These are phyloP conservation scores for Colossoma macropomum DNA, from an alignment of 2,113 vertebrate species.

Conservation along the genomic window DNA sequence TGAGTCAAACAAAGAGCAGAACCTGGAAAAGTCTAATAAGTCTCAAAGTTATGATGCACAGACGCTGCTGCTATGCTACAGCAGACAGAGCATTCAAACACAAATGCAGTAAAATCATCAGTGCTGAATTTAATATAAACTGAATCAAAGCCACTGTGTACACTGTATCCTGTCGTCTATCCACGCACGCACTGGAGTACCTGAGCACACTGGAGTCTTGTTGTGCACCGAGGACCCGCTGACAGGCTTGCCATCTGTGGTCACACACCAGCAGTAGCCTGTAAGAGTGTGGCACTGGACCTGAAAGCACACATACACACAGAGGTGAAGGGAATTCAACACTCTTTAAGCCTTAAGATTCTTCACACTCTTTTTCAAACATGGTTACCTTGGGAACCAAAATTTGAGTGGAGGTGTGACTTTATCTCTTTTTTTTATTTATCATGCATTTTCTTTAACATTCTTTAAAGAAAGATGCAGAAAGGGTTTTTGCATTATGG, in stretches of 20 bases:
- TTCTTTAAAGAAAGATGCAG: too few relatives aligned
- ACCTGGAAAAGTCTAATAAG: conserved; percentile 41
- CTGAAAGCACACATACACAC: conserved; percentile 70
- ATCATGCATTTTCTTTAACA: too few relatives aligned
- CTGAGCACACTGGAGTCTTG: conserved; percentile 99
- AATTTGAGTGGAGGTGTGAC: too few relatives aligned
- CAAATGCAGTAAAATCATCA: not conserved
- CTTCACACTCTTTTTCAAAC: too few relatives aligned
- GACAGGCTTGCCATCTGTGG: conserved; percentile 93
- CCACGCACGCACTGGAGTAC: conserved; percentile 76
- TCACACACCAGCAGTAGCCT: conserved; percentile 99
- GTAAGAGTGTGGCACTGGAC: conserved; percentile 98
- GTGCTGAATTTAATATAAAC: not conserved
- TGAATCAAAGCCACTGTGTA: not conserved
- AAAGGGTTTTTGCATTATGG: too few relatives aligned
- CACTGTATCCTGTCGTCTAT: conserved; percentile 3
- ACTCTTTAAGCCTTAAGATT: too few relatives aligned
- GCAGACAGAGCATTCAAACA: not conserved
- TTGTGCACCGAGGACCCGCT: conserved; percentile 98
- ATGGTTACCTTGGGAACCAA: too few relatives aligned
- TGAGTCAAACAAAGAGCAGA: conserved; percentile 41
- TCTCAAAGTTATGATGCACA: conserved; percentile 42
- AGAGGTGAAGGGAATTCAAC: conserved; percentile 24
- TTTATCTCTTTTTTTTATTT: too few relatives aligned
- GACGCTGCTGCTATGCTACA: conserved; percentile 12